Base-by-base conservation (phyloP, 2,888 invertebrate genomes). In the Deilephila elpenor region DNA sequence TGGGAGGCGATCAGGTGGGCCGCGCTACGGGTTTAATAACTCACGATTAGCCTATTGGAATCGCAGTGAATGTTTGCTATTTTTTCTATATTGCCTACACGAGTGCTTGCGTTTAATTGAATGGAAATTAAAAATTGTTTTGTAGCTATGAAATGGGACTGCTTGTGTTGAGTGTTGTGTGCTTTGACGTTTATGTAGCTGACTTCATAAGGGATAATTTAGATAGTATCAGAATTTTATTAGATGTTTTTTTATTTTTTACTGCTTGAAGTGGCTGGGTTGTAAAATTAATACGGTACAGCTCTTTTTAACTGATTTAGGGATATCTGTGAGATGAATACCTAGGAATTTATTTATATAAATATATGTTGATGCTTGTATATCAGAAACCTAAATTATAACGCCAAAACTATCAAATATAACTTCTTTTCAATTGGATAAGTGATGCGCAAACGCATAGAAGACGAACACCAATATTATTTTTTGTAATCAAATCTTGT, bases 11-110 rank as follows among this genome's bases (percentile, higher is more conserved):
- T 94, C 94, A 94, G 94, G 93, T 94, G 92, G 93, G 91, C 81
- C 87, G 87, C 86, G 88, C 87, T 89, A 87, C 89, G 91, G 92
- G 93, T 93, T 94, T 94, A 94, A 94, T 94, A 94, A 94, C 93
- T 93, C 88, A 86, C 89, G 92, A 94, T 94, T 94, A 93, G 93
- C 93, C 92, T 94, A 94, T 94, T 94, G 94, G 93, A 93, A 90
- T 92, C 89, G 93, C 92, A 90, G 85, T 92, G 93, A 93, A 93
- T 94, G 93, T 94, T 93, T 93, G 93, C 92, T 94, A 93, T 93
- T 93, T 93, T 94, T 93, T 92, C 91, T 88, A 91, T 92, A 91
- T 91, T 88, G 89, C 88, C 84, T 86, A 86, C 59, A 73, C 64
- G 71, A 64, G 67, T 72, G 71, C 60, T 74, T 56, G 75, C 78